Conservation (phyloP, 2,888 invertebrate genomes). For the Xanthorhoe designata region DNA sequence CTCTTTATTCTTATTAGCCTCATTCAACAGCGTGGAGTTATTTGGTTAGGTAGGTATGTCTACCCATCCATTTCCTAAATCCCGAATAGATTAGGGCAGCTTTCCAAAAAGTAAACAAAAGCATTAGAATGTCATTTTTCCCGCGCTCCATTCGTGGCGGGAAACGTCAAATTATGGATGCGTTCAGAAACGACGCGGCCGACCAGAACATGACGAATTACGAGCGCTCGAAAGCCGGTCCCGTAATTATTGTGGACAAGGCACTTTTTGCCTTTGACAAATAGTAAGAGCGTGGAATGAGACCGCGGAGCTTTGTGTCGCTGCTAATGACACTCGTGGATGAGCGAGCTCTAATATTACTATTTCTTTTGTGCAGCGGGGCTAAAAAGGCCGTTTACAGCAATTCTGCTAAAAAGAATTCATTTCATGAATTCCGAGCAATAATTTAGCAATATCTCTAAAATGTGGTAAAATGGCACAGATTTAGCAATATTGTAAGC, state of each 20-base stretch:
- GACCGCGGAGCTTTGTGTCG: conserved; percentile 78
- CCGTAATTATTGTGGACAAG: conserved; percentile 85
- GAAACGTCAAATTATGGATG: conserved; percentile 83
- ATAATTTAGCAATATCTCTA: no score
- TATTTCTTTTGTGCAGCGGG: conserved; percentile 84
- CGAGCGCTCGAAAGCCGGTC: conserved; percentile 80
- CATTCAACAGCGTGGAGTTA: not conserved
- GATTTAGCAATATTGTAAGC: no score
- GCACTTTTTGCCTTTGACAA: conserved; percentile 84
- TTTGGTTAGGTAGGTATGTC: conserved; percentile 2
- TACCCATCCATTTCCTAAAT: conserved; percentile 16
- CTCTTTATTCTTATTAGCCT: not conserved
- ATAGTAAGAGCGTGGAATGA: conserved; percentile 83
- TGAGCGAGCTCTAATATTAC: conserved; percentile 80
- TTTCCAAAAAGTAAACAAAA: conserved; percentile 22
- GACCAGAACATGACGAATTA: conserved; percentile 85
- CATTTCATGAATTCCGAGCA: no score
- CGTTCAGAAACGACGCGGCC: conserved; percentile 79
- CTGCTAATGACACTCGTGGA: conserved; percentile 81
- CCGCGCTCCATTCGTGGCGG: conserved; percentile 71
- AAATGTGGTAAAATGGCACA: no score
- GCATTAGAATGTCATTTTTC: conserved; percentile 55
- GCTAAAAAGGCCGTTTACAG: no score
- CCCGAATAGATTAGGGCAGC: conserved; percentile 3
- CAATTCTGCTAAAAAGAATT: no score